Evolutionary conservation across 1,140 invertebrate genomes (phyloP), one percentile per base, ranked within the genome.

Genomic region (Aphelinus atriplicis): DNA sequence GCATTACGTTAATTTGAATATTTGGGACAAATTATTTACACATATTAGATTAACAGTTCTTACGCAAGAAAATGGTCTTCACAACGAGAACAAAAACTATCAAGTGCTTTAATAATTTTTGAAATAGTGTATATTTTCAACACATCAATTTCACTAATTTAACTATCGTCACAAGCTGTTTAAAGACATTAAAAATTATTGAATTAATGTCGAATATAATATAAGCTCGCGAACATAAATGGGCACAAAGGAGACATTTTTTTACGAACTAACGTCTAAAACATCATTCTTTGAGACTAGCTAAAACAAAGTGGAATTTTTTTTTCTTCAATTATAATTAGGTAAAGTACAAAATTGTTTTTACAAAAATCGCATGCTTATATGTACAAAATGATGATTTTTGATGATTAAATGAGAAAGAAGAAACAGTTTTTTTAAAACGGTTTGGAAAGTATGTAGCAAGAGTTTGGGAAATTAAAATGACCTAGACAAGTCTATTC

Each of bases 1-100:
- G 56, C 79, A 83, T 83, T 68, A 72, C 79, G 71, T 79, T 81
- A 77, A 79, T 70, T 60, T 60, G 48, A 65, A 61, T 2, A 46
- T 53, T 78, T 77, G 71, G 73, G 62, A 75, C 78, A 81, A 51
- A 80, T 78, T 84, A 84, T 86, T 73, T 84, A 82, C 84, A 85
- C 83, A 84, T 82, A 82, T 79, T 85, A 82, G 26, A 26, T 26
- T 83, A 84, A 75, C 73, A 45, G 53, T 55, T 58, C 42, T 71
- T 67, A 46, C 46, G 7, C 57, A 61, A 67, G 58, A 63, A 63
- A 71, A 78, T 73, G 55, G 56, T 65, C 7, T 58, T 45, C 26
- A 5, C 4, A 58, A 2, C 45, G 58, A 58, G 46, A 72, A 72
- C 46, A 66, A 47, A 65, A 53, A 66, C 50, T 66, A 66, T 50